These are phyloP conservation scores for Coregonus suidteri DNA, from an alignment of 2,797 vertebrate species.

Conservation along the genomic window DNA sequence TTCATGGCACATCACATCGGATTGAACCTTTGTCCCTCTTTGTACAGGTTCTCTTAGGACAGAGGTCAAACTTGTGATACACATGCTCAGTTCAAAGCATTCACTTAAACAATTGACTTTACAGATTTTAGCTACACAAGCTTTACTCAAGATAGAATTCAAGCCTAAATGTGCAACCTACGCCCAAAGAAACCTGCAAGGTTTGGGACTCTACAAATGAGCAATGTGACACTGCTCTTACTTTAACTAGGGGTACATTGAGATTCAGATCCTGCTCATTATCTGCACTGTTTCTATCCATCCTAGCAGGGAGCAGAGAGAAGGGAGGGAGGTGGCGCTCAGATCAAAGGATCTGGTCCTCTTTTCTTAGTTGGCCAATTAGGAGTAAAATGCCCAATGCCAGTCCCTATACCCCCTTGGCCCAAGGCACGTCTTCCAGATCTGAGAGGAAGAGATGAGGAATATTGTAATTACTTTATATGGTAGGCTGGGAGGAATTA, in stretches of 20 bases:
- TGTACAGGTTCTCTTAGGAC: not conserved
- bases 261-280: not conserved
- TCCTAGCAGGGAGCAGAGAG: not conserved
- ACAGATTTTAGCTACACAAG: not conserved
- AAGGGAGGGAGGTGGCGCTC: not conserved
- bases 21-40: not conserved
- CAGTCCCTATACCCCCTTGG: slow-evolving; percentile 38
- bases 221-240: not conserved
- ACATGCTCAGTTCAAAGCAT: not conserved
- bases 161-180: not conserved
- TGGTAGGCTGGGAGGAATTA: slow-evolving; percentile 15
- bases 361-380: slow-evolving; percentile 21
- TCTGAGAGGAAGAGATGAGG: slow-evolving; percentile 25
- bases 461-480: slow-evolving; percentile 28
- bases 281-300: not conserved
- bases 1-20: not conserved
- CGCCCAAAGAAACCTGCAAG: not conserved
- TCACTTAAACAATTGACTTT: not conserved
- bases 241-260: not conserved
- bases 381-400: slow-evolving; percentile 51
- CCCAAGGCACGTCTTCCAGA: slow-evolving; percentile 21
- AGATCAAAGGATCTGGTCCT: slow-evolving; percentile 23
- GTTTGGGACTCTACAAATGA: not conserved
- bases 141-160: not conserved
- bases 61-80: not conserved